Conservation (phyloP, 1,140 invertebrate genomes). For the Trachymyrmex cornetzi region DNA sequence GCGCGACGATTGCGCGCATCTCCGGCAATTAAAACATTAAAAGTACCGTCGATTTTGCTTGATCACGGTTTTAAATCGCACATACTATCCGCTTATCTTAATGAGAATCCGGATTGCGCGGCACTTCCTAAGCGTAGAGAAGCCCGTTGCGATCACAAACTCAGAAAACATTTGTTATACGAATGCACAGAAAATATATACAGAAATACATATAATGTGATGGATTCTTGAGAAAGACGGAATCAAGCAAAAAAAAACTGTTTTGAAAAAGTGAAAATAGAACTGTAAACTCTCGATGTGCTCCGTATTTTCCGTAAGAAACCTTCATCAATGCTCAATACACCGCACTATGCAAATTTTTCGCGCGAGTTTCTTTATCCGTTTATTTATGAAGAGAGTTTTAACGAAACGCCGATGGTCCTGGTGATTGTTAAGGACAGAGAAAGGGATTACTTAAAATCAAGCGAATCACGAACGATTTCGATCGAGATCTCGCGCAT, state of each 20-base stretch:
- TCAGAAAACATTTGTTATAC: background rate
- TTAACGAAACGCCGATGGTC: background rate
- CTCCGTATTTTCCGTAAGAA: background rate
- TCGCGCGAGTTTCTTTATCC: background rate
- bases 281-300: background rate
- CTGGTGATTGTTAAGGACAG: background rate
- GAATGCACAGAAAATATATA: background rate
- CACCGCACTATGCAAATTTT: background rate
- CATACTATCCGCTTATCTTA: slow-evolving; percentile 45
- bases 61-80: slow-evolving; percentile 58
- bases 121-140: background rate
- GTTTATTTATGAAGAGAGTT: background rate
- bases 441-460: slow-evolving; percentile 27
- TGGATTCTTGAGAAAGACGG: background rate
- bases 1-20: slow-evolving; percentile 21
- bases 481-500: slow-evolving; percentile 68
- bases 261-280: background rate
- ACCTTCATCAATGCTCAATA: background rate
- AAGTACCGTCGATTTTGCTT: slow-evolving; percentile 25
- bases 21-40: slow-evolving; percentile 54
- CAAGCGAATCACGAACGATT: slow-evolving; percentile 36
- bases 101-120: slow-evolving; percentile 48
- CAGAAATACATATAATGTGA: background rate
- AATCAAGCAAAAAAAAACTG: background rate
- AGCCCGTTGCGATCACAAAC: background rate